phyloP scores from a whole-genome alignment of 2,888 invertebrate genomes.

The Neuroscelio doddi region DNA sequence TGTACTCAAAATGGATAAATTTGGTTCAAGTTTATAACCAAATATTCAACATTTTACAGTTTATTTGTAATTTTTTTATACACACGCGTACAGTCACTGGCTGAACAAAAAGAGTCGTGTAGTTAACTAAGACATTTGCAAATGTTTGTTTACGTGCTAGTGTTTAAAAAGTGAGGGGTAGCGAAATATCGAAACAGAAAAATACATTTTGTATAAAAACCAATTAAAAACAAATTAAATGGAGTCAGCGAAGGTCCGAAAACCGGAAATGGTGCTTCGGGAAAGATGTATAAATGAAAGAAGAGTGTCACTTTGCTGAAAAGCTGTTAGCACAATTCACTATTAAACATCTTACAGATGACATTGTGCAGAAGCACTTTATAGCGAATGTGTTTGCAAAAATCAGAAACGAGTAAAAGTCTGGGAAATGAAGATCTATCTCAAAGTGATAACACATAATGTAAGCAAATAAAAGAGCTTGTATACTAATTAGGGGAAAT shows the following conservation, averaged over 20 bases:
- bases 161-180: constrained; percentile 56
- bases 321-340: constrained; percentile 5
- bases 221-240: constrained; percentile 29
- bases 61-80: too few relatives aligned
- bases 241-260: constrained; percentile 50
- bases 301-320: constrained; percentile 25
- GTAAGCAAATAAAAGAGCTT: constrained; percentile 51
- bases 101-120: constrained; percentile 36
- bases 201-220: constrained; percentile 44
- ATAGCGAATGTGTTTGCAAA: too few relatives aligned
- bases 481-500: constrained; percentile 51
- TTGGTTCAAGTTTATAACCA: too few relatives aligned
- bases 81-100: constrained; percentile 10
- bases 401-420: constrained; percentile 33
- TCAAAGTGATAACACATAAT: constrained; percentile 35
- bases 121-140: constrained; percentile 46
- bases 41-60: too few relatives aligned
- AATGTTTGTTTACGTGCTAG: constrained; percentile 51
- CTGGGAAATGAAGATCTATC: constrained; percentile 30
- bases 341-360: not conserved
- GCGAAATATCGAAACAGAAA: constrained; percentile 44
- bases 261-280: constrained; percentile 62
- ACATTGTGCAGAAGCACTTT: too few relatives aligned
- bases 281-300: constrained; percentile 38
- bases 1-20: too few relatives aligned